Base-by-base conservation (phyloP, 2,113 vertebrate species). In the Oxygymnocypris stewartii region DNA sequence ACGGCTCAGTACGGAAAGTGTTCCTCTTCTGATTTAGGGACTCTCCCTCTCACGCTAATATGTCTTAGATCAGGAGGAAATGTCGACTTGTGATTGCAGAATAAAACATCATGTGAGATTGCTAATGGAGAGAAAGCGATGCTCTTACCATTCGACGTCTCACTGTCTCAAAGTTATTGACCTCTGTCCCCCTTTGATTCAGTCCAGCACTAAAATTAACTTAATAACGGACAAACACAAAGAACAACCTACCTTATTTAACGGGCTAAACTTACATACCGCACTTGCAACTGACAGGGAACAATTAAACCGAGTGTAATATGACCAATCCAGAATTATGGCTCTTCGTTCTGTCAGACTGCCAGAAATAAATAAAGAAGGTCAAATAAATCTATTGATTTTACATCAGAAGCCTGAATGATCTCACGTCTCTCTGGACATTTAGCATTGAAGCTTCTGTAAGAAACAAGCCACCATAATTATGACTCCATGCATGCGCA, bases 201-300 rank as follows among this genome's bases (percentile, higher is more conserved):
- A 61, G 74, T 86, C 84, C 86, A 73, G 87, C 18, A 61, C 82
- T 8, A 35, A 88, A 88, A 90, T 90, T 85, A 76, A 88, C 86
- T 87, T 88, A 88, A 87, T 79, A 85, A 85, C 69, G 75, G 63
- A 74, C 67, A 81, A 88, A 90, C 86, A 81, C 86, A 90, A n/a
- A 86, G 86, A 65, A 44, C 49, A 42, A 87, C 51, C n/a, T 84
- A 82, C 85, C 81, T 95, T 94, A 94, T 90, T 47, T 90, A 91
- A 90, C 91, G 88, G 90, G 92, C 90, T 90, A 92, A 90, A 93
- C 93, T 94, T 93, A 93, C 92, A 92, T 92, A 93, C 86, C 23
- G 10, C 63, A 92, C 18, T 84, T 92, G 57, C 23, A 93, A 95
- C 92, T 91, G 90, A 93, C 94, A 92, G 84, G 92, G 91, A 86